Base-by-base conservation (phyloP, 2,113 vertebrate genomes). In the Eublepharis macularius region DNA sequence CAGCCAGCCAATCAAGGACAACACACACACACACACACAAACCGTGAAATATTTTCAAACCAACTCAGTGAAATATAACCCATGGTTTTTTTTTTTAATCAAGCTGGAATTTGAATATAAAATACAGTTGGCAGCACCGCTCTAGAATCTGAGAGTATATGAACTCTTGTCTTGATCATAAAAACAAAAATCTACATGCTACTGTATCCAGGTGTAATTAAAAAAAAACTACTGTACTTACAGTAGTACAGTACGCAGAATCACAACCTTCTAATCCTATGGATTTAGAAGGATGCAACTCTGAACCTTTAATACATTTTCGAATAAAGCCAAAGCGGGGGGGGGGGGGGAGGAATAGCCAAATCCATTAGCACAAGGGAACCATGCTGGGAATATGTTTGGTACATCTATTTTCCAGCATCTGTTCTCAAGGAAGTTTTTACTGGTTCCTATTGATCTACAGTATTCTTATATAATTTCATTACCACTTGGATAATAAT, bases 401-500 rank as follows among this genome's bases (percentile, higher is more conserved):
- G n/a, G 7, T 51, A 19, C 65, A 24, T 39, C n/a, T 80, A 49
- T 39, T 86, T 63, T 43, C 57, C 86, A 88, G 47, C 79, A 74
- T 43, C 32, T 29, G 60, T 69, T 82, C 4, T 77, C 72, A 49
- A 86, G 90, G 81, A 36, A 88, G 80, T 45, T 76, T 76, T 90
- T 29, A 81, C 77, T 69, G 85, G 80, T 84, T 92, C 92, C 89
- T 91, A 93, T 89, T 83, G 92, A 93, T 92, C 89, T 54, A 85
- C 54, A 60, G 36, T 68, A 68, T 91, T 89, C 80, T 90, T 77
- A 90, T 81, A 92, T 45, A 91, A 88, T 82, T 91, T 85, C 73
- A 86, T 89, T 93, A 92, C 34, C 85, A 68, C 73, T 90, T 91
- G 87, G 73, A 90, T 93, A 93, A 94, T 89, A 93, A 85, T 49